These are phyloP conservation scores for Hirudo medicinalis DNA, from an alignment of 1,140 invertebrate species.

Conservation along the genomic window DNA sequence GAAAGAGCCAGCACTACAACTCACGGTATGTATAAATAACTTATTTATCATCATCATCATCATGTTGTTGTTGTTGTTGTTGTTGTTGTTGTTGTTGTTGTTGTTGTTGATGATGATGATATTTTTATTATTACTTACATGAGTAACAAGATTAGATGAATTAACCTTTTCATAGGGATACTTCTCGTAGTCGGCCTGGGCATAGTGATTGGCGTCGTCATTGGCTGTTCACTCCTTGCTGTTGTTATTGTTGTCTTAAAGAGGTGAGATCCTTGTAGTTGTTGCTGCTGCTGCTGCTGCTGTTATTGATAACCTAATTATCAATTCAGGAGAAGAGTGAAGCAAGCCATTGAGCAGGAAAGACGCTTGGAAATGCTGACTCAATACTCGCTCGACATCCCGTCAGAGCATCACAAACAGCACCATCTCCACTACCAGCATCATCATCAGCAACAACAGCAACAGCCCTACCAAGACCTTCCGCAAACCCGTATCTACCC, in stretches of 20 bases:
- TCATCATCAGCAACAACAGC: slow-evolving; percentile 6
- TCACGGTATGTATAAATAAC: neutral
- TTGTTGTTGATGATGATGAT: neutral
- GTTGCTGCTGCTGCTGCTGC: neutral
- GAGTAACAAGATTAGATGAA: neutral
- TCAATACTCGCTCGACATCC: slow-evolving; percentile 10
- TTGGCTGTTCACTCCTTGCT: slow-evolving; percentile 13
- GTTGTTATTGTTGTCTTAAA: slow-evolving; percentile 13
- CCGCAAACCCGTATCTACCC: slow-evolving; percentile 4
- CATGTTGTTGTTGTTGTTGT: neutral
- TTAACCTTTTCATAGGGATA: neutral
- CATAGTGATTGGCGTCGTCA: slow-evolving; percentile 13
- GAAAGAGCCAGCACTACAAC: neutral
- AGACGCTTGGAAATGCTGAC: slow-evolving; percentile 13
- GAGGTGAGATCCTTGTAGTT: neutral
- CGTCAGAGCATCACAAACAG: neutral
- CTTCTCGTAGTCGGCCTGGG: slow-evolving; percentile 13
- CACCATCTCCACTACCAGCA: neutral
- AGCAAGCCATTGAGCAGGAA: slow-evolving; percentile 11
- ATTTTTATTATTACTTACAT: neutral
- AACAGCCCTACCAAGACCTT: neutral
- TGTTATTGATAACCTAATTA: neutral
- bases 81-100: neutral
- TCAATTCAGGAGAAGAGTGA: slow-evolving; percentile 1
- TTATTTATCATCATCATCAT: neutral